phyloP scores from a whole-genome alignment of 2,888 invertebrate genomes.

The Neria commutata region DNA sequence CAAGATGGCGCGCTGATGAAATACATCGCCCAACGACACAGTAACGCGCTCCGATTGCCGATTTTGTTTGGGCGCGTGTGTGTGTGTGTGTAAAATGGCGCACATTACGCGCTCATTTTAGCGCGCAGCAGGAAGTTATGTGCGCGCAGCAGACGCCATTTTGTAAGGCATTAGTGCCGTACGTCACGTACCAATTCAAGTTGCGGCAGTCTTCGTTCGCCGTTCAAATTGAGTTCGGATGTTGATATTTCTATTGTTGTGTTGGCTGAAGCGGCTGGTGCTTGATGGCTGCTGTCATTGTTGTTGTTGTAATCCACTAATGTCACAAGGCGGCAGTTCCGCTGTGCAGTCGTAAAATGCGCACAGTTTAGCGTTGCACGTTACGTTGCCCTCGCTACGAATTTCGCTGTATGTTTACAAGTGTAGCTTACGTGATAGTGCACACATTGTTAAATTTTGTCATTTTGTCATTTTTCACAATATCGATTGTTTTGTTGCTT shows the following conservation, averaged over 20 bases:
- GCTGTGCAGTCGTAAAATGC: background rate
- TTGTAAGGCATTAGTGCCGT: background rate
- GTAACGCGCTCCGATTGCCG: background rate
- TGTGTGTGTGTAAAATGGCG: background rate
- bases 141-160: background rate
- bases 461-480: background rate
- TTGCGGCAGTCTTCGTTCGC: no score
- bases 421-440: background rate
- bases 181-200: background rate
- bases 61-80: no score
- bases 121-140: background rate
- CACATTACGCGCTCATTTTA: background rate
- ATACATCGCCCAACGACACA: background rate
- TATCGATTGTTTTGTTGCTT: no score
- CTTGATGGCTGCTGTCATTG: no score
- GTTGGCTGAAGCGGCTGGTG: no score
- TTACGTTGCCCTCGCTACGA: background rate
- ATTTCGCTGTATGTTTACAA: background rate
- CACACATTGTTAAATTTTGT: background rate
- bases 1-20: no score
- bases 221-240: background rate
- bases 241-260: background rate
- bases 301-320: background rate
- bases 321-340: background rate
- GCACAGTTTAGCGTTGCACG: background rate